These are phyloP conservation scores for Chelmon rostratus DNA, from an alignment of 2,797 vertebrate species.

Conservation along the genomic window DNA sequence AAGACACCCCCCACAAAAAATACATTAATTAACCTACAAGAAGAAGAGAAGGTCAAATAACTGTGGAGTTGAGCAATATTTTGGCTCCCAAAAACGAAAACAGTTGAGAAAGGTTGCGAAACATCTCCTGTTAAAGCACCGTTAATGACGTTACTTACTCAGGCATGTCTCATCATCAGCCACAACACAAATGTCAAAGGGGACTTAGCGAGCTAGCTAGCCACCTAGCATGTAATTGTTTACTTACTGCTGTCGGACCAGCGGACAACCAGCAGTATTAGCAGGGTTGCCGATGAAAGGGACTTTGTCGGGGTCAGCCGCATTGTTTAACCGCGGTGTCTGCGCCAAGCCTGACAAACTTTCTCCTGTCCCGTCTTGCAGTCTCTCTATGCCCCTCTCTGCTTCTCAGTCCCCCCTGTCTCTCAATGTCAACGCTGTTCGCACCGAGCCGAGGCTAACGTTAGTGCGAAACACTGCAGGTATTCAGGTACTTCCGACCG, in stretches of 20 bases:
- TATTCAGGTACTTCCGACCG: slow-evolving; percentile 68
- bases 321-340: slow-evolving; percentile 80
- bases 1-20: not conserved
- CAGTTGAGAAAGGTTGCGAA: slow-evolving; percentile 53
- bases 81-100: slow-evolving; percentile 13
- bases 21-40: slow-evolving; percentile 4
- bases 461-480: slow-evolving; percentile 63
- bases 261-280: slow-evolving; percentile 78
- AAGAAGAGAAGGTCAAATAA: slow-evolving; percentile 31
- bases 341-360: slow-evolving; percentile 69
- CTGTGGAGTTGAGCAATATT: not conserved
- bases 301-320: slow-evolving; percentile 73
- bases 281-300: slow-evolving; percentile 72
- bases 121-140: slow-evolving; percentile 15
- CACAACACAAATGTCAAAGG: slow-evolving; percentile 56
- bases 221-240: slow-evolving; percentile 71
- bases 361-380: slow-evolving; percentile 59
- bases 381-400: not conserved
- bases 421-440: slow-evolving; percentile 45
- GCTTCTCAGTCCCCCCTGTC: not conserved
- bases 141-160: slow-evolving; percentile 42
- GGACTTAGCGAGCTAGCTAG: slow-evolving; percentile 69
- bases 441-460: slow-evolving; percentile 45
- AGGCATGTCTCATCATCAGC: slow-evolving; percentile 39
- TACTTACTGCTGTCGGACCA: slow-evolving; percentile 85